Evolutionary conservation across 2,888 invertebrate genomes (phyloP).

Genomic region (Hyppa rectilinea): DNA sequence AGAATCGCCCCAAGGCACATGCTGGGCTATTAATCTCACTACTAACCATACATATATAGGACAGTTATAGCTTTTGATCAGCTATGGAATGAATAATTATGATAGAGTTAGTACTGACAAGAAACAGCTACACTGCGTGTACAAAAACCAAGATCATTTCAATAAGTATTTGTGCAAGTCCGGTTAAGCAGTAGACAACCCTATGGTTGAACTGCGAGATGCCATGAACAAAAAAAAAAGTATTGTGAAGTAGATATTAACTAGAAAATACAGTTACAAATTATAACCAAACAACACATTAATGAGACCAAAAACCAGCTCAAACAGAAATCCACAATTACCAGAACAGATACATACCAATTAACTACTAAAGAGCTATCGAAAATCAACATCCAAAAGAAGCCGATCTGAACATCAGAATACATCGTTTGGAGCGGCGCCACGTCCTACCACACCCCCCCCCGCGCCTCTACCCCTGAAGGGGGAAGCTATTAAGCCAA

Average conservation of each 20-base stretch:
- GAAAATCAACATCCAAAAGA: slow-evolving; percentile 58
- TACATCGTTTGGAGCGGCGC: slow-evolving; percentile 80
- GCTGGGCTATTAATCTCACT: background rate
- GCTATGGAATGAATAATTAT: background rate
- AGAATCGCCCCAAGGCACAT: no score
- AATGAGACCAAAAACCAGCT: no score
- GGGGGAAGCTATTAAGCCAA: slow-evolving; percentile 97
- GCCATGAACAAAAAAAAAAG: no score
- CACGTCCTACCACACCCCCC: slow-evolving; percentile 76
- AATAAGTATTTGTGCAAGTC: no score
- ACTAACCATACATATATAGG: no score
- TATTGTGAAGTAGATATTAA: no score
- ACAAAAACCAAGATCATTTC: background rate
- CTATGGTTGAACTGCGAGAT: no score
- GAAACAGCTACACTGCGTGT: background rate
- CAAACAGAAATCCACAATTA: background rate
- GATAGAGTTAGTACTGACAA: no score
- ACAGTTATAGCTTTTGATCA: slow-evolving; percentile 1
- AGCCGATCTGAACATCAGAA: slow-evolving; percentile 74
- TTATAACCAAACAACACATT: no score
- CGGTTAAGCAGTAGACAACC: no score
- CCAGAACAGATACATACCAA: slow-evolving; percentile 13
- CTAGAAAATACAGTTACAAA: no score
- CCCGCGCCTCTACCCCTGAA: slow-evolving; percentile 73
- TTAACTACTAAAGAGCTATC: slow-evolving; percentile 44